Evolutionary conservation across 2,797 vertebrate genomes (phyloP).

Genomic region (Girardinus metallicus): DNA sequence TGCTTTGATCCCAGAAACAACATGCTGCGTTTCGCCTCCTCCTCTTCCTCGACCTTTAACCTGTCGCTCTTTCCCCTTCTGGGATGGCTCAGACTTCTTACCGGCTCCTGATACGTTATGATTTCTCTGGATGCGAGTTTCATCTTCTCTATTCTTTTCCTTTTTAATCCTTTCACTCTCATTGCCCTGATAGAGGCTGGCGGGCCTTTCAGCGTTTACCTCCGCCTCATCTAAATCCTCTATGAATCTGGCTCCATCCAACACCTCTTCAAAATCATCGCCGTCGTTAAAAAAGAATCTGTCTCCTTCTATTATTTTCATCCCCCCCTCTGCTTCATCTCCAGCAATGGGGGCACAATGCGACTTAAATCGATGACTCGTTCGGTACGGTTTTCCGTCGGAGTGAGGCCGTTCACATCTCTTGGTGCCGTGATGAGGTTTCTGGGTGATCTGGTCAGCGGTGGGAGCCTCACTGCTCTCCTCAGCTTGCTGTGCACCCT

Average conservation of each 20-base stretch:
- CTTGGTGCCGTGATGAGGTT: constrained; percentile 51
- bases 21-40: constrained; percentile 83
- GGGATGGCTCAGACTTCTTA: constrained; percentile 76
- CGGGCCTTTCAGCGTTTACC: constrained; percentile 55
- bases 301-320: constrained; percentile 62
- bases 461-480: constrained; percentile 57
- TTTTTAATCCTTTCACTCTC: constrained; percentile 57
- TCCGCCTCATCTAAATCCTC: constrained; percentile 76
- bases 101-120: constrained; percentile 69
- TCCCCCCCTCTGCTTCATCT: constrained; percentile 60
- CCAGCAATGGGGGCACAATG: constrained; percentile 61
- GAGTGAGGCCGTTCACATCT: constrained; percentile 60
- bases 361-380: constrained; percentile 74
- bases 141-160: constrained; percentile 55
- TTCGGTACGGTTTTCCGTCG: constrained; percentile 71
- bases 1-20: constrained; percentile 87
- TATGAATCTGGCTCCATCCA: constrained; percentile 79
- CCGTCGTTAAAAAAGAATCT: constrained; percentile 69
- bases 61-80: constrained; percentile 83
- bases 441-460: constrained; percentile 46
- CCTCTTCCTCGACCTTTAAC: constrained; percentile 67
- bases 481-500: constrained; percentile 88
- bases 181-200: constrained; percentile 68
- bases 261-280: constrained; percentile 80
- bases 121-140: constrained; percentile 51